Base-by-base conservation (phyloP, 92 coral and sea anemone genomes). In the Bergia puertoricense region DNA sequence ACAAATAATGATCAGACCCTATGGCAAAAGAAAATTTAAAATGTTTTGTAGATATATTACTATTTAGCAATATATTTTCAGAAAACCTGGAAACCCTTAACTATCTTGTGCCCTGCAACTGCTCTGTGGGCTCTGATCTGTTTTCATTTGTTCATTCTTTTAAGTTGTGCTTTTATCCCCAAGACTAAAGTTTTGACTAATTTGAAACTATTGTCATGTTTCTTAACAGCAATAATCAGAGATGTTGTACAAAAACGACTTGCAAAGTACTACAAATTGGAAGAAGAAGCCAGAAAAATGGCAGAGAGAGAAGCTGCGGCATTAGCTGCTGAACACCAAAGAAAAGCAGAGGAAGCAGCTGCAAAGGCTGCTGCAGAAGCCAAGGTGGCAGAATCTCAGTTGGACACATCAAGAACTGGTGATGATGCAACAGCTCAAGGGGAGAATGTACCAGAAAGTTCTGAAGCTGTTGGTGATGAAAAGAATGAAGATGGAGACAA, bases 191-290 rank as follows among this genome's bases (percentile, higher is more conserved):
- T 23, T 18, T 18, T 7, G 20, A 73, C 16, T 16, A 11, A 22
- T 56, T 30, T 2, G 20, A 43, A 43, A 66, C 5, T 46, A 22
- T 37, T 90, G 38, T 85, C 80, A 15, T 80, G 14, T 54, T 77
- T 77, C 10, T 78, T 83, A 81, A 15, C 86, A 97, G 99, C 95
- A 42, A 91, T 97, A 85, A 94, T 97, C 74, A 89, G 98, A 90
- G 94, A 97, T 89, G 99, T 97, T 41, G 99, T 97, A 14, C 77
- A 91, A 75, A 91, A 94, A 81, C 93, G 99, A 56, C 85, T 84
- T 72, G 92, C 93, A 68, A 89, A 91, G 2, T 97, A 97, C 84
- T 90, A 95, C 75, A 92, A 94, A 81, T 92, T 97, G 6, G 99
- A 97, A 48, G 95, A 94, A 74, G 96, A 96, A 76, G 86, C 94